These are phyloP conservation scores for Pseudochirops cupreus DNA, from an alignment of 2,797 vertebrate species.

Conservation along the genomic window DNA sequence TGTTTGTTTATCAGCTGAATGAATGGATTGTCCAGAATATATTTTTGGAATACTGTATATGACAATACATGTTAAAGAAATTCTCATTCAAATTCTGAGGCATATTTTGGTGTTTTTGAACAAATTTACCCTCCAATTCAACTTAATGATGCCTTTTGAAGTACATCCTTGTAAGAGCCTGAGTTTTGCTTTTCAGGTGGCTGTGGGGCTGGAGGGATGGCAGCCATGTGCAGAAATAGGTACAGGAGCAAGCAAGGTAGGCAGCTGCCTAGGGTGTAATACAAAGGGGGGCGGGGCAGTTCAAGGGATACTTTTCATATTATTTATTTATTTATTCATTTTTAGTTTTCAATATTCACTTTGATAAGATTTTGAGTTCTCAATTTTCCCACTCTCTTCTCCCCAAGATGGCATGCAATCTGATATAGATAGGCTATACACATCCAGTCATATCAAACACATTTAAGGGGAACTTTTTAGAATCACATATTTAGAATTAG, in stretches of 20 bases:
- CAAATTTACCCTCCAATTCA: neutral
- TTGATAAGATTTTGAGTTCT: no score
- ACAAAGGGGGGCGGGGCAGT: neutral
- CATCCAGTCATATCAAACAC: no score
- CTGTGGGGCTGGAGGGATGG: neutral
- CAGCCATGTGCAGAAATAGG: neutral
- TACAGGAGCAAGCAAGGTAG: neutral
- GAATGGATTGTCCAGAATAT: neutral
- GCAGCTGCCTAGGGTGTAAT: neutral
- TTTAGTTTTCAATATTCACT: no score
- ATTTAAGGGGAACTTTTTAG: neutral
- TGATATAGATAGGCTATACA: no score
- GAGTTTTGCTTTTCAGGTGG: neutral
- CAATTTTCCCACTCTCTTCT: no score
- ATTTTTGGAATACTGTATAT: constrained; percentile 7
- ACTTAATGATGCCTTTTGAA: neutral
- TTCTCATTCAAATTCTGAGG: neutral
- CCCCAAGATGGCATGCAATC: no score
- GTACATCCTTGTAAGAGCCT: neutral
- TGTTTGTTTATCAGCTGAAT: neutral
- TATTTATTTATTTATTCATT: no score
- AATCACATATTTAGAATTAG: neutral
- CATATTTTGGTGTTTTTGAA: neutral
- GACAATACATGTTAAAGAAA: neutral
- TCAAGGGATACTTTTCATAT: neutral